Conservation (phyloP, 2,113 vertebrate genomes). For the Cinclus cinclus region DNA sequence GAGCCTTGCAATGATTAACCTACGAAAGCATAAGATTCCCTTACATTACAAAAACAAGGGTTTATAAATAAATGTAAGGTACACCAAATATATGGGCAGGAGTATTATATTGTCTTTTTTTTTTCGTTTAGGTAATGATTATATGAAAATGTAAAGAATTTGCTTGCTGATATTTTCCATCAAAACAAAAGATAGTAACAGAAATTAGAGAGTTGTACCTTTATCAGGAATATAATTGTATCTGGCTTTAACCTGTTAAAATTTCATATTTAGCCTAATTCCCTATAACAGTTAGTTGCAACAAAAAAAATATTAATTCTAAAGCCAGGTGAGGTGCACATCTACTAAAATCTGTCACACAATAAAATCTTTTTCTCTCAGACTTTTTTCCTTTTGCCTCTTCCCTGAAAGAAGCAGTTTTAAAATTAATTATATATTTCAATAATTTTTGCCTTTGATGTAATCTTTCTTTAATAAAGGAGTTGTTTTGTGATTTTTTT, state of each 20-base stretch:
- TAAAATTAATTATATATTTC: not conserved
- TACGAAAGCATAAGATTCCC: not conserved
- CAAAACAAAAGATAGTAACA: not conserved
- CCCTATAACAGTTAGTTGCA: not conserved
- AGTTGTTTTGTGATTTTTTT: not conserved
- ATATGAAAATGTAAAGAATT: not conserved
- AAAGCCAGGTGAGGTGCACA: not conserved
- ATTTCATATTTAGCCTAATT: not conserved
- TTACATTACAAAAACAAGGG: fast-evolving
- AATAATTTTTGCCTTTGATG: not conserved
- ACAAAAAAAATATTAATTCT: not conserved
- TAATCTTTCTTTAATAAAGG: not conserved
- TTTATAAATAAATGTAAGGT: not conserved
- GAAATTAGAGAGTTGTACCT: not conserved
- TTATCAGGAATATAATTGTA: not conserved
- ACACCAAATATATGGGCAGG: not conserved
- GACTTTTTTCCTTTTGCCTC: not conserved
- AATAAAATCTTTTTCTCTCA: not conserved
- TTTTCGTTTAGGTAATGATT: not conserved
- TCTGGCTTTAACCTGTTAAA: not conserved
- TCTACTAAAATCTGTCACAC: not conserved
- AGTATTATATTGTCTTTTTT: not conserved
- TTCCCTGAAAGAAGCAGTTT: not conserved
- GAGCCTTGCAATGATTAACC: not conserved
- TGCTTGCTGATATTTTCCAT: not conserved